Conservation (phyloP, 2,888 invertebrate species). For the Odontocerum albicorne region DNA sequence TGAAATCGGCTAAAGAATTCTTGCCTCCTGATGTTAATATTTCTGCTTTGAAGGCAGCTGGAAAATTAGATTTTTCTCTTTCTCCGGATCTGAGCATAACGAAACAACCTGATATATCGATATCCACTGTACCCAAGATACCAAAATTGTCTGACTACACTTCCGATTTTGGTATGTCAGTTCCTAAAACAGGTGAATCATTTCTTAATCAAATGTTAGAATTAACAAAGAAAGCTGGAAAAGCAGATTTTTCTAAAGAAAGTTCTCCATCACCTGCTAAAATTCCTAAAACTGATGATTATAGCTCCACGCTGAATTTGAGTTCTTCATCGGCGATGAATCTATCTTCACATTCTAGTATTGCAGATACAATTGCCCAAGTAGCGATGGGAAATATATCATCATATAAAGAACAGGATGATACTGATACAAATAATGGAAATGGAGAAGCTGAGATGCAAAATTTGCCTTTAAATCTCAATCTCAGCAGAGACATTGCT, state of each 20-base stretch:
- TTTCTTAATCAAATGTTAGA: slow-evolving; percentile 58
- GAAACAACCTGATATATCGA: slow-evolving; percentile 51
- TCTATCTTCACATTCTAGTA: slow-evolving; percentile 48
- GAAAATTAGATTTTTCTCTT: slow-evolving; percentile 51
- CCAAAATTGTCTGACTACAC: slow-evolving; percentile 46
- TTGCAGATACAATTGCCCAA: slow-evolving; percentile 52
- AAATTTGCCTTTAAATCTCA: slow-evolving; percentile 27
- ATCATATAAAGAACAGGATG: slow-evolving; percentile 42
- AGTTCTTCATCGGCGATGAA: slow-evolving; percentile 47
- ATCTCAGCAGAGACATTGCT: slow-evolving; percentile 9
- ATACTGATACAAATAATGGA: slow-evolving; percentile 30
- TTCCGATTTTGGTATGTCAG: slow-evolving; percentile 54
- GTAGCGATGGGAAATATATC: slow-evolving; percentile 52
- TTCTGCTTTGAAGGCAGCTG: slow-evolving; percentile 46
- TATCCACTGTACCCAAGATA: slow-evolving; percentile 55
- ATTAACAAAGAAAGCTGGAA: slow-evolving; percentile 56
- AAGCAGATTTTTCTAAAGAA: slow-evolving; percentile 54
- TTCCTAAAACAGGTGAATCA: slow-evolving; percentile 45
- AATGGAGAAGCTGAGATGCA: slow-evolving; percentile 26
- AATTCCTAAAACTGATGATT: slow-evolving; percentile 60
- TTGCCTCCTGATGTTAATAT: slow-evolving; percentile 59
- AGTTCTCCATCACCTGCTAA: slow-evolving; percentile 60
- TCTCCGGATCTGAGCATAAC: slow-evolving; percentile 47
- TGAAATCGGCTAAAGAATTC: slow-evolving; percentile 53
- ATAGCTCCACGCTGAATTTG: slow-evolving; percentile 51